Evolutionary conservation across 2,888 invertebrate genomes (phyloP).

Genomic region (Netelia inedita): DNA sequence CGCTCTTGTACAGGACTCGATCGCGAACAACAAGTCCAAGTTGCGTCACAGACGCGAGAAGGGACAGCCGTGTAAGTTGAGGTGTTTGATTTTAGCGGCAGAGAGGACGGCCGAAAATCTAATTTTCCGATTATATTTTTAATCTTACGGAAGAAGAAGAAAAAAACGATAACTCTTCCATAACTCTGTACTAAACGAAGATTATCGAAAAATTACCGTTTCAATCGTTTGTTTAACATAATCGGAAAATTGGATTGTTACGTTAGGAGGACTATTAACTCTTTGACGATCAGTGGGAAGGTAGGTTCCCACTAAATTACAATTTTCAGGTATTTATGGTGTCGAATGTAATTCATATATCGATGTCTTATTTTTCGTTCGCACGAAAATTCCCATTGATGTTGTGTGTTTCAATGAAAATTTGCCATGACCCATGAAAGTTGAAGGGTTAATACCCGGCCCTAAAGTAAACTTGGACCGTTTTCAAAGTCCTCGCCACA

Average conservation of each 20-base stretch:
- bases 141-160: background rate
- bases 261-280: conserved; percentile 48
- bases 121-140: conserved; percentile 50
- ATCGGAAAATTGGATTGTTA: conserved; percentile 47
- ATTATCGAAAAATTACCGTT: background rate
- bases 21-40: conserved; percentile 87
- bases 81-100: conserved; percentile 55
- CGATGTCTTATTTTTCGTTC: conserved; percentile 44
- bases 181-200: background rate
- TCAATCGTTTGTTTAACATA: conserved; percentile 8
- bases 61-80: conserved; percentile 87
- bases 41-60: conserved; percentile 88
- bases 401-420: conserved; percentile 10
- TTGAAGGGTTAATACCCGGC: conserved; percentile 39
- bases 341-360: conserved; percentile 22
- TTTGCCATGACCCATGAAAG: background rate
- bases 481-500: conserved; percentile 49
- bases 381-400: conserved; percentile 21
- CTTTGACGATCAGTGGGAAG: conserved; percentile 43
- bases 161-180: background rate
- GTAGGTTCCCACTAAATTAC: conserved; percentile 38
- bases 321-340: conserved; percentile 42
- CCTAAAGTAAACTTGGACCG: conserved; percentile 31
- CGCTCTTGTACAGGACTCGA: conserved; percentile 89
- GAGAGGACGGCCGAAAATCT: conserved; percentile 44